Base-by-base conservation (phyloP, 1,140 invertebrate genomes). In the Chelonus insularis region DNA sequence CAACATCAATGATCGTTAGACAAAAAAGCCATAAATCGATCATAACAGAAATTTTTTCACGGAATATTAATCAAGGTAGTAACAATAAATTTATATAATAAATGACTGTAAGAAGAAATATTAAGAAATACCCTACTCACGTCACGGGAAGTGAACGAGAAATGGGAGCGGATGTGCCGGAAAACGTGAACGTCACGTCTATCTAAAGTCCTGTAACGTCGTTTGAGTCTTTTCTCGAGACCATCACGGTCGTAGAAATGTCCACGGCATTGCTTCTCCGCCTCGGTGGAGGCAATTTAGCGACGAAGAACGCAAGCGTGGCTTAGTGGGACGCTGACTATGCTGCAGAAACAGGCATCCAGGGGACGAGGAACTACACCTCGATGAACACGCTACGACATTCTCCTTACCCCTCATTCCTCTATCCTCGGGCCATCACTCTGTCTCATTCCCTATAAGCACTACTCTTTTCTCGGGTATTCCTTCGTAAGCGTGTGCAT, bases 291-390 rank as follows among this genome's bases (percentile, higher is more conserved):
- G 64, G 57, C 61, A 66, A 63, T 62, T 64, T 50, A 70, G 23
- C 50, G 41, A 55, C 34, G 52, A 55, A 16, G 14, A 61, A 75
- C 71, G 70, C 73, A 70, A 75, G 72, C 71, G 64, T 72, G 72
- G 69, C 68, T 80, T 80, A 78, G 75, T 78, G 71, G 75, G 75
- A 79, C 77, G 75, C 70, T 78, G 76, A 78, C 74, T 75, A 76
- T 74, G 72, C 47, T 11, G 73, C 70, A 78, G 72, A 67, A 72
- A 73, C 73, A 41, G 34, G 72, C 74, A 23, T 61, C 51, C 71
- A 74, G 77, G 75, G 78, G 76, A 80, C 78, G 76, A 79, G 78
- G 78, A 80, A 78, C 73, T 79, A 79, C 78, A 79, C 74, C 74
- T 80, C 78, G 78, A 79, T 79, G 78, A 79, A 68, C 78, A 80